A percentile compares a stretch with the other conserved stretches of the same genome.
These are phyloP conservation scores for Grus americana DNA, from an alignment of 2,113 vertebrate species.

Conservation along the genomic window DNA sequence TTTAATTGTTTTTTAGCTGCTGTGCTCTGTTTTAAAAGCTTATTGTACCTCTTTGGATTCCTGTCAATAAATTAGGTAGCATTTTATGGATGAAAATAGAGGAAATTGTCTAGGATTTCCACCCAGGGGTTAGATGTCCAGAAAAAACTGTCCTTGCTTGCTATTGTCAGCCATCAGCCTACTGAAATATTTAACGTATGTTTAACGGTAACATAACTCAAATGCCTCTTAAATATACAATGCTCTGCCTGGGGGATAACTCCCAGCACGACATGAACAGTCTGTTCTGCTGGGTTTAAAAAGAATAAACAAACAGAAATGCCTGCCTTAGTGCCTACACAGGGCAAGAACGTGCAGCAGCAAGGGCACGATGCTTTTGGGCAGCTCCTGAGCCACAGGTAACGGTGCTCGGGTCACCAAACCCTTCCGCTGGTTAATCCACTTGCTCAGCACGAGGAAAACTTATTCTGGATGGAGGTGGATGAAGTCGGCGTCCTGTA, in stretches of 20 bases:
- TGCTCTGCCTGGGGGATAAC: not conserved
- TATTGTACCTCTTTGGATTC: not conserved
- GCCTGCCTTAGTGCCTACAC: not conserved
- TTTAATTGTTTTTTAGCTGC: not conserved
- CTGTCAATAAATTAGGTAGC: not conserved
- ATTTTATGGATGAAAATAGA: not conserved
- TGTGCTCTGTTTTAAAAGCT: not conserved
- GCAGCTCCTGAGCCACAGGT: not conserved
- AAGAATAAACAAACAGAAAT: not conserved
- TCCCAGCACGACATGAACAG: not conserved
- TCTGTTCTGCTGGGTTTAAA: not conserved
- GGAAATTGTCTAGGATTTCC: not conserved
- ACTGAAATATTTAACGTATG: not conserved
- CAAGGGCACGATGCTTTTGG: not conserved
- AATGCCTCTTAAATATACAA: not conserved
- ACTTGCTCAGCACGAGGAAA: not conserved
- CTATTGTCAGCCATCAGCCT: not conserved
- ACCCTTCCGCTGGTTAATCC: not conserved
- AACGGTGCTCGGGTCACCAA: not conserved
- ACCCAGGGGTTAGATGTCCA: not conserved
- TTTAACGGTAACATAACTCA: not conserved
- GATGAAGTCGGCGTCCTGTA: not conserved
- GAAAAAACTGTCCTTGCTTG: not conserved
- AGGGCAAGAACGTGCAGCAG: not conserved
- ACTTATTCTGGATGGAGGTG: not conserved